Percentiles rank a stretch among this genome's conserved stretches.
These are phyloP conservation scores for Lindbergichthys nudifrons DNA, from an alignment of 2,797 vertebrate species.

Conservation along the genomic window DNA sequence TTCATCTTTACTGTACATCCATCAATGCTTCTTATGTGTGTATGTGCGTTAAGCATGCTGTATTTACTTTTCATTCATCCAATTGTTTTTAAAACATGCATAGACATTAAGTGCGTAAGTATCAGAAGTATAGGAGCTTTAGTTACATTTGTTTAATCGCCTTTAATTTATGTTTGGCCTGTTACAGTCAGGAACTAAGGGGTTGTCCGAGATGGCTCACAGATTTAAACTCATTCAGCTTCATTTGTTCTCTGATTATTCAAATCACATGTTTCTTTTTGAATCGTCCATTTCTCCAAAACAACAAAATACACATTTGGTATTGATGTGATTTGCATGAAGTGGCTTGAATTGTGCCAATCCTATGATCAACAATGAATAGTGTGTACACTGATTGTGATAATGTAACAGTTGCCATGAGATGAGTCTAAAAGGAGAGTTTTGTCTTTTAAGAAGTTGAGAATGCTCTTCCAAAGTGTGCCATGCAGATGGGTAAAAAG, in stretches of 20 bases:
- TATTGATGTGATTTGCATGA: conserved; percentile 50
- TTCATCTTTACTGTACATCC: conserved; percentile 37
- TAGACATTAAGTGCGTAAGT: not conserved
- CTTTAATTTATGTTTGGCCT: not conserved
- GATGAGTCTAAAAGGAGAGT: conserved; percentile 11
- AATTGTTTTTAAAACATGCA: conserved; percentile 8
- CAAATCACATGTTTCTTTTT: conserved; percentile 10
- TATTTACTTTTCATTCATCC: conserved; percentile 3
- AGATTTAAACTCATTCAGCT: conserved; percentile 9
- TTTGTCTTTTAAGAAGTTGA: conserved; percentile 15
- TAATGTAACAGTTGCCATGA: conserved; percentile 30
- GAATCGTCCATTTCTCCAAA: conserved; percentile 11
- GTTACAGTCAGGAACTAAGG: not conserved
- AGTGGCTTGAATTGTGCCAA: conserved; percentile 38
- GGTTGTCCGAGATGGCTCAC: not conserved
- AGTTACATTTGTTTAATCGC: conserved; percentile 12
- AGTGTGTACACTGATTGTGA: conserved; percentile 14
- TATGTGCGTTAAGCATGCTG: conserved; percentile 12
- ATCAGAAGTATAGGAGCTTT: conserved; percentile 15
- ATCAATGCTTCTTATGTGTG: conserved; percentile 19
- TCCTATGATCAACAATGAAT: conserved; percentile 23
- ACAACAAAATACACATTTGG: conserved; percentile 5
- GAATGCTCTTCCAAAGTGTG: conserved; percentile 7
- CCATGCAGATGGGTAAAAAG: conserved; percentile 12
- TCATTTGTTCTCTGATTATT: conserved; percentile 12